phyloP scores from a whole-genome alignment of 1,140 invertebrate species.

The Drosophila sulfurigaster region DNA sequence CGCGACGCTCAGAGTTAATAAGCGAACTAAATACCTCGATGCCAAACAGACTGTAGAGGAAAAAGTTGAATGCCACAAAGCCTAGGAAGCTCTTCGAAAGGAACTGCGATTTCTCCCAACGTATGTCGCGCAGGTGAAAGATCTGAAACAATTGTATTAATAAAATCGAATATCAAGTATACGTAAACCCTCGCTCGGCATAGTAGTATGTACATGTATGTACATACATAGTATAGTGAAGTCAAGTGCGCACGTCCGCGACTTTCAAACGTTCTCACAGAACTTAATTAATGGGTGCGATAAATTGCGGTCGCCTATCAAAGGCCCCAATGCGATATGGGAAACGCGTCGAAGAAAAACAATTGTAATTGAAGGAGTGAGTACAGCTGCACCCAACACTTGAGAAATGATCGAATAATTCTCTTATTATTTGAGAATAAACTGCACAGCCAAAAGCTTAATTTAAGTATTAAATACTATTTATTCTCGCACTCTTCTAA shows the following conservation, averaged over 20 bases:
- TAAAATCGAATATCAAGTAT: slow-evolving; percentile 4
- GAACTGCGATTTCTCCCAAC: slow-evolving; percentile 94
- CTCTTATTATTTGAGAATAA: not conserved
- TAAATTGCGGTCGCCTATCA: slow-evolving; percentile 40
- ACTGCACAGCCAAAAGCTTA: not conserved
- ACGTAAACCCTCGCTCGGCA: not conserved
- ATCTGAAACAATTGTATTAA: slow-evolving; percentile 87
- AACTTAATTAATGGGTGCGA: slow-evolving; percentile 50
- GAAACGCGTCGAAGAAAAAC: slow-evolving; percentile 29
- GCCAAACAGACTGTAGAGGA: slow-evolving; percentile 93
- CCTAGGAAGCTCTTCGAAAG: slow-evolving; percentile 97
- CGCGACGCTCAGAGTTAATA: slow-evolving; percentile 72
- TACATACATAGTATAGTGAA: slow-evolving; percentile 17
- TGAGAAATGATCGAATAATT: slow-evolving; percentile 7
- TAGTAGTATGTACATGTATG: not conserved
- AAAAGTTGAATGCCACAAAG: slow-evolving; percentile 95
- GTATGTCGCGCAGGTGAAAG: slow-evolving; percentile 95
- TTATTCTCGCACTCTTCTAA: not conserved
- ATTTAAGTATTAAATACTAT: not conserved
- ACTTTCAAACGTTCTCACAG: slow-evolving; percentile 20
- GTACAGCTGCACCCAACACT: slow-evolving; percentile 25
- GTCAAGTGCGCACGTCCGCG: slow-evolving; percentile 41
- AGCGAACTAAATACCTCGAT: slow-evolving; percentile 89
- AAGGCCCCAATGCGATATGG: slow-evolving; percentile 11
- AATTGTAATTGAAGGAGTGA: slow-evolving; percentile 29